Conservation (phyloP, 2,113 vertebrate genomes). For the Calonectris borealis region DNA sequence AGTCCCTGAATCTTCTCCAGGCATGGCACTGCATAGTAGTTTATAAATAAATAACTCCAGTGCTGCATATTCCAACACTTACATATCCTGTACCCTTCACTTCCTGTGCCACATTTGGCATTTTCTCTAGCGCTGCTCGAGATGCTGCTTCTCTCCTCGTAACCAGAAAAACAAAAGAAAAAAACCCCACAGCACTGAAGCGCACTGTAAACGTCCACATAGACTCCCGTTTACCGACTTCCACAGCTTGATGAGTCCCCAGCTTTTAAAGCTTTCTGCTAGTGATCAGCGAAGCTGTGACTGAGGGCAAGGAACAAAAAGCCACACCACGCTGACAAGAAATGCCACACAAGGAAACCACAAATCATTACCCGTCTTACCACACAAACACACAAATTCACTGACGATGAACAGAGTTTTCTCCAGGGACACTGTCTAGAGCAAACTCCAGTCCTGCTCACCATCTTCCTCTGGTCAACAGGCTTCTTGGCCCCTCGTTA, state of each 20-base stretch:
- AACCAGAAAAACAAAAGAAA: neutral
- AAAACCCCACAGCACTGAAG: neutral
- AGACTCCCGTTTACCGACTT: neutral
- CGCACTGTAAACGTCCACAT: rapidly evolving
- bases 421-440: neutral
- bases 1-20: neutral
- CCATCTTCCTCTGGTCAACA: neutral
- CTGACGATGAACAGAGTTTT: neutral
- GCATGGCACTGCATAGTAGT: neutral
- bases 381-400: neutral
- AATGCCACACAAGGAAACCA: neutral
- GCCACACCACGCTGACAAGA: neutral
- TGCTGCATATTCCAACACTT: neutral
- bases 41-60: neutral
- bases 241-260: neutral
- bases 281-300: neutral
- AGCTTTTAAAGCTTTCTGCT: neutral
- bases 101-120: neutral
- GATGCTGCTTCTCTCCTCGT: neutral
- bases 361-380: neutral
- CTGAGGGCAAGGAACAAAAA: neutral
- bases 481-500: neutral
- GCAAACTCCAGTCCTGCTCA: neutral
- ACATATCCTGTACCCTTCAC: neutral
- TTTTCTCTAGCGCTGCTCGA: neutral